Percentiles rank a stretch among this genome's conserved stretches.
Evolutionary conservation across 2,113 vertebrate genomes (phyloP).

Genomic region (Gallinago undulata): DNA sequence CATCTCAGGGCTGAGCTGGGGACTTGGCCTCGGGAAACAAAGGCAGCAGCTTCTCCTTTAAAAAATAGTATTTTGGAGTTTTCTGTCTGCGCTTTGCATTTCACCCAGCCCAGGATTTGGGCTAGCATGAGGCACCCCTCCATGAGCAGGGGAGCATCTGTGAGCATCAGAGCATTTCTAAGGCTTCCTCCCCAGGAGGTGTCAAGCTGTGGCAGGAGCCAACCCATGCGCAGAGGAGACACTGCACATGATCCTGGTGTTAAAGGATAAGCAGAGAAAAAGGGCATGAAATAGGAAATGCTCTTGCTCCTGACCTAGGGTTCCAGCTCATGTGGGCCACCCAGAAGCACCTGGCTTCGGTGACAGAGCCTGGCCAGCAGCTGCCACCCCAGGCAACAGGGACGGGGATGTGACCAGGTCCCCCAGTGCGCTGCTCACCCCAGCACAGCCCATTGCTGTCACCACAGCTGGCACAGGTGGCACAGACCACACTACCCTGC

Average conservation of each 20-base stretch:
- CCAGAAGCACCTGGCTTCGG: rapidly evolving
- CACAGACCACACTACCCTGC: neutral
- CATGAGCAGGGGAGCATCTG: neutral
- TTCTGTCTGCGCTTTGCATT: neutral
- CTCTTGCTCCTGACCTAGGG: rapidly evolving
- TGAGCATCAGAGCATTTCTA: neutral
- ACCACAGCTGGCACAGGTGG: neutral
- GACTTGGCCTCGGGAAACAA: neutral
- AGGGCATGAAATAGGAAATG: neutral
- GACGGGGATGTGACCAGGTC: neutral
- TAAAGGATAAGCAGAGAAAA: neutral
- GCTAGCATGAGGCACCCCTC: rapidly evolving
- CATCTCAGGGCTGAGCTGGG: neutral
- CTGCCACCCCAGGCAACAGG: neutral
- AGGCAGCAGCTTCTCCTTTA: neutral
- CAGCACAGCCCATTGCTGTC: neutral
- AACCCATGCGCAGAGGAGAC: neutral
- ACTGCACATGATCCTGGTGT: rapidly evolving
- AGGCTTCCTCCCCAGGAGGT: neutral
- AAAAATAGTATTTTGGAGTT: neutral
- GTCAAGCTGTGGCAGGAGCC: neutral
- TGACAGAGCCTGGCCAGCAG: neutral
- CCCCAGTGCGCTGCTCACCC: rapidly evolving
- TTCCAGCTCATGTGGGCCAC: neutral
- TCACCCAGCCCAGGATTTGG: neutral